Evolutionary conservation across 2,888 invertebrate genomes (phyloP).

Genomic region (Stramonita haemastoma): DNA sequence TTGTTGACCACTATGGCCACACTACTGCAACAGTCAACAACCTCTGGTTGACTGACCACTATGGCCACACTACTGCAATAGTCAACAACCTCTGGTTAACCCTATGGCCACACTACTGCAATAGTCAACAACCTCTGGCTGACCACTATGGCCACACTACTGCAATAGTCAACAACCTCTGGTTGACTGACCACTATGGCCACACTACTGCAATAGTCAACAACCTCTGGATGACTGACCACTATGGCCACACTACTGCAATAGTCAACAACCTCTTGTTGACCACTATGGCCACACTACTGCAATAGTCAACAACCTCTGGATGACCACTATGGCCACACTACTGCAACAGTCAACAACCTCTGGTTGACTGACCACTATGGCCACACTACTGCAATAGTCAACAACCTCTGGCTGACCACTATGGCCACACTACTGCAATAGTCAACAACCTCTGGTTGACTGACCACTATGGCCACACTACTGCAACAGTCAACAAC

Average conservation of each 20-base stretch:
- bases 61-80: neutral
- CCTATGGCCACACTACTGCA: neutral
- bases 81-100: neutral
- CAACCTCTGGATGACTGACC: neutral
- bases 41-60: no score
- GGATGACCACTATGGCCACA: neutral
- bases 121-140: neutral
- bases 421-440: neutral
- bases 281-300: no score
- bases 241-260: neutral
- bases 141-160: neutral
- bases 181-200: no score
- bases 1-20: no score
- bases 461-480: no score
- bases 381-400: neutral
- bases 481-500: neutral
- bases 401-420: neutral
- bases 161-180: neutral
- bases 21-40: neutral
- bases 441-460: neutral
- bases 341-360: neutral
- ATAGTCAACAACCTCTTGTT: neutral
- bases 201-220: neutral
- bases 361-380: no score
- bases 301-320: neutral